A percentile compares a stretch with the other conserved stretches of the same genome.
These are phyloP conservation scores for Indicator indicator DNA, from an alignment of 2,113 vertebrate species.

Conservation along the genomic window DNA sequence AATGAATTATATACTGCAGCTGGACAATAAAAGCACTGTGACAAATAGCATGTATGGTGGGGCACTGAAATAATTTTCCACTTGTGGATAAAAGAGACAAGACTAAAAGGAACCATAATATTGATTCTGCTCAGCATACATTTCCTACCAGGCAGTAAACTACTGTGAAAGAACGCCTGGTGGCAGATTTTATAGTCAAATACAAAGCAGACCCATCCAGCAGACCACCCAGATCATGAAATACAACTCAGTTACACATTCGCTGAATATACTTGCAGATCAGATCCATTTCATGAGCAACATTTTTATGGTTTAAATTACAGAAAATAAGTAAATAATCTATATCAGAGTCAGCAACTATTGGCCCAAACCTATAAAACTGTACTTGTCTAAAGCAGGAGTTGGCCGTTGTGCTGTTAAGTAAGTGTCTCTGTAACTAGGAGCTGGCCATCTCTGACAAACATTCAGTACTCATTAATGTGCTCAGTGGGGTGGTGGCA, in stretches of 20 bases:
- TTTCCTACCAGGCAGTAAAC: constrained; percentile 21
- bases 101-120: constrained; percentile 13
- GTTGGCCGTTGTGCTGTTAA: neutral
- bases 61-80: neutral
- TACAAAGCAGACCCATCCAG: neutral
- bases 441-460: neutral
- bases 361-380: neutral
- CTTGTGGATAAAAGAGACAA: constrained; percentile 18
- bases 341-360: accelerated
- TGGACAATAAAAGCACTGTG: constrained; percentile 2
- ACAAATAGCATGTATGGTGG: neutral
- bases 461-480: neutral
- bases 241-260: accelerated
- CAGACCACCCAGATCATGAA: neutral
- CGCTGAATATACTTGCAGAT: neutral
- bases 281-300: neutral
- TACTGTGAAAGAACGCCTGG: neutral
- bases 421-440: neutral
- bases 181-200: neutral
- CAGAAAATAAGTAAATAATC: neutral
- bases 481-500: neutral
- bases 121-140: constrained; percentile 21
- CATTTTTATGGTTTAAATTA: neutral
- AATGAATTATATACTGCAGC: neutral
- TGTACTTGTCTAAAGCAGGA: neutral